These are phyloP conservation scores for Deroplatys truncata DNA, from an alignment of 2,888 invertebrate genomes.

Conservation along the genomic window DNA sequence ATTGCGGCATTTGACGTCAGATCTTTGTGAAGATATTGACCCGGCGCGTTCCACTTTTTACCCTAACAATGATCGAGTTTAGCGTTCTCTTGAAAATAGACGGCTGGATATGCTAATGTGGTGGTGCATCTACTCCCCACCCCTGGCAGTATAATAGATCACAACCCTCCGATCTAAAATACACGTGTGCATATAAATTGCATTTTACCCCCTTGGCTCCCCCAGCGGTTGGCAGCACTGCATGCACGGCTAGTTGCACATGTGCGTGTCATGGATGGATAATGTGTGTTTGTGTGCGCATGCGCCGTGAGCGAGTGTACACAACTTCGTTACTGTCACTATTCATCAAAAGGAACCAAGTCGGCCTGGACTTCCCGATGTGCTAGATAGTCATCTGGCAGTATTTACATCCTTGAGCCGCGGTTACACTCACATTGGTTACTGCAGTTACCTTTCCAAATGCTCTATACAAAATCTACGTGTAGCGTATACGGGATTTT, in stretches of 20 bases:
- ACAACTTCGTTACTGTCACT: background rate
- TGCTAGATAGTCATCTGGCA: background rate
- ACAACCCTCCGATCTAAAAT: slow-evolving; percentile 40
- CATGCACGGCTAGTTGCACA: background rate
- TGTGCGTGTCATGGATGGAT: background rate
- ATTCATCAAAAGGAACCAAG: background rate
- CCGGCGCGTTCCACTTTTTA: background rate
- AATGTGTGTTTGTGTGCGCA: background rate
- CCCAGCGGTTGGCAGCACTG: background rate
- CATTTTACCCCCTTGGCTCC: background rate
- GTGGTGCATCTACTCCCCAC: background rate
- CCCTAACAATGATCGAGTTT: background rate
- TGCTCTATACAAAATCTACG: no score
- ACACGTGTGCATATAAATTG: slow-evolving; percentile 23
- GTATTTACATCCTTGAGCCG: no score
- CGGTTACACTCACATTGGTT: no score
- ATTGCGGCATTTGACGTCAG: background rate
- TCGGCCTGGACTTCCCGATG: background rate
- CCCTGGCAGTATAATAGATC: background rate
- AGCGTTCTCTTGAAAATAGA: background rate
- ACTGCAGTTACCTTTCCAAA: no score
- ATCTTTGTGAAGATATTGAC: background rate
- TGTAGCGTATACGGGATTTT: no score
- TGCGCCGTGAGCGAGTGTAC: background rate
- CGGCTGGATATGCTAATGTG: background rate